Base-by-base conservation (phyloP, 2,888 invertebrate species). In the Mesorhabditis sp. region DNA sequence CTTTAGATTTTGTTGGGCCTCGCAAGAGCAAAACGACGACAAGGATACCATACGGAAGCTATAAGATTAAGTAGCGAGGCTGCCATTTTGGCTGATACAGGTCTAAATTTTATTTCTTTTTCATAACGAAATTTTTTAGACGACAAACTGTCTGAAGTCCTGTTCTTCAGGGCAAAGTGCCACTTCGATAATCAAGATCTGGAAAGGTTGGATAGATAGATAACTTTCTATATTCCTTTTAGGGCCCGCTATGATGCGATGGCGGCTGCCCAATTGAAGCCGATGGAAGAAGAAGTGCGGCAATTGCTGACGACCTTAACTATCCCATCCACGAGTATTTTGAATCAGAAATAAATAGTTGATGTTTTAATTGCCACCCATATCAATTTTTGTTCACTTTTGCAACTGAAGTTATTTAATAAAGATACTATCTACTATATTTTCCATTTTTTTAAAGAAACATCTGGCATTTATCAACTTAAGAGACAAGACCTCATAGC, bases 111-210 rank as follows among this genome's bases (percentile, higher is more conserved):
- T 28, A 28, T 28, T 28, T 28, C 28, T 28, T 28, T 28, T 28
- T 28, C 28, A 28, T 28, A 28, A 28, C 28, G 28, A 28, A 28
- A 28, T 28, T 28, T 13, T 50, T 50, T 50, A 50, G 58, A 50
- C n/a, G 58, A 50, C 15, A 28, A 13, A 28, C 15, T 13, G 43
- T 5, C 62, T 64, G 42, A 71, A 67, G 66, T 71, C 4, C 45
- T 67, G 4, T 45, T 72, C 4, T 67, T 72, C 41, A 67, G 72
- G 15, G 72, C 72, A 2, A 70, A 70, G 41, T 67, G 70, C 43
- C 67, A 66, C 28, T 72, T 72, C 43, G 72, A 72, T 44, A 61
- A 64, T 72, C 72, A 68, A 15, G 66, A 72, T 28, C 65, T 72
- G n/a, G 68, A 72, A 43, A 61, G 67, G 58, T 50, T n/a, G 58